Percentiles rank a stretch among this genome's conserved stretches.
Evolutionary conservation across 2,113 vertebrate genomes (phyloP).

Genomic region (Manacus vitellinus): DNA sequence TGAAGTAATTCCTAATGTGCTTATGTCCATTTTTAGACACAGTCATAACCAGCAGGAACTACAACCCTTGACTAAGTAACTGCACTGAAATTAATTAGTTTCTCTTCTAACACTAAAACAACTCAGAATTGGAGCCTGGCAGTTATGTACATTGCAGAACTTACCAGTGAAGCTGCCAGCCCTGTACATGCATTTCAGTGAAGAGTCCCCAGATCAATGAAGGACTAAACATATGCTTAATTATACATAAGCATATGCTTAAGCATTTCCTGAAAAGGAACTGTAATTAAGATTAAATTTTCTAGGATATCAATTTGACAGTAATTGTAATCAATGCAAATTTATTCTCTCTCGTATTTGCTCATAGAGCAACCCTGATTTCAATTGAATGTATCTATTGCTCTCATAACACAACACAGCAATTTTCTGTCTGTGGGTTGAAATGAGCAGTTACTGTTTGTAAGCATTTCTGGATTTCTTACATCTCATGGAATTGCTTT

Average conservation of each 20-base stretch:
- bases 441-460: not conserved
- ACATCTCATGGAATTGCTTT: not conserved
- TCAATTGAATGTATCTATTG: not conserved
- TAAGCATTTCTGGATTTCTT: not conserved
- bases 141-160: not conserved
- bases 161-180: not conserved
- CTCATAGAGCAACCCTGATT: slow-evolving; percentile 8
- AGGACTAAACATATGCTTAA: slow-evolving; percentile 26
- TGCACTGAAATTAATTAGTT: not conserved
- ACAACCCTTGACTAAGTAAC: not conserved
- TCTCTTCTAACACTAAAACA: not conserved
- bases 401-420: not conserved
- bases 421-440: not conserved
- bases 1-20: not conserved
- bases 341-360: slow-evolving; percentile 39
- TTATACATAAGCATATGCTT: slow-evolving; percentile 6
- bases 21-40: not conserved
- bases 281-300: slow-evolving; percentile 11
- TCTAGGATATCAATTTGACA: slow-evolving; percentile 26
- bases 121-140: not conserved
- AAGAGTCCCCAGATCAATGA: not conserved
- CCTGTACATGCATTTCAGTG: not conserved
- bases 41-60: not conserved
- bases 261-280: slow-evolving; percentile 1
- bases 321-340: slow-evolving; percentile 63